Percentiles rank a stretch among this genome's conserved stretches.
Evolutionary conservation across 1,140 invertebrate species (phyloP).

Genomic region (Drosophila lacertosa): DNA sequence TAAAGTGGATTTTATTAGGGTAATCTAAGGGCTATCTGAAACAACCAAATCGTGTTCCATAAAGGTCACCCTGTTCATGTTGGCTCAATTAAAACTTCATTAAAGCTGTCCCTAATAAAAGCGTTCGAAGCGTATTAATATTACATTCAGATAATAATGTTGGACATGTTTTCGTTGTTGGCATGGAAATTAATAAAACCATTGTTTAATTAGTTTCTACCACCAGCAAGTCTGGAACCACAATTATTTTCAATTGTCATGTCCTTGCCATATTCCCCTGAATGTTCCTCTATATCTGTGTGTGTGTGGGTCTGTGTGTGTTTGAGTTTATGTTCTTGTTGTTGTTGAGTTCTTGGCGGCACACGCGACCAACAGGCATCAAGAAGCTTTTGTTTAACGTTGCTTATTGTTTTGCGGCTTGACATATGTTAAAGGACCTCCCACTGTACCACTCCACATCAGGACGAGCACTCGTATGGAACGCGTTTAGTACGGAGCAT

Average conservation of each 20-base stretch:
- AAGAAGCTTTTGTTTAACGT: slow-evolving; percentile 57
- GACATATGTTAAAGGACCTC: slow-evolving; percentile 60
- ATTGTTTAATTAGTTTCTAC: slow-evolving; percentile 4
- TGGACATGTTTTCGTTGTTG: neutral
- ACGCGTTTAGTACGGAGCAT: slow-evolving; percentile 18
- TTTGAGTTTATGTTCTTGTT: slow-evolving; percentile 17
- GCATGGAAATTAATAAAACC: neutral
- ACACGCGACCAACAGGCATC: slow-evolving; percentile 46
- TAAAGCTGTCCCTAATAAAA: too few relatives aligned
- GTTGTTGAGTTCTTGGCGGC: slow-evolving; percentile 32
- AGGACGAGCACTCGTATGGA: neutral
- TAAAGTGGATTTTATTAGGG: too few relatives aligned
- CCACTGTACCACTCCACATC: neutral
- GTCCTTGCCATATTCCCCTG: neutral
- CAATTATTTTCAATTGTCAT: slow-evolving; percentile 30
- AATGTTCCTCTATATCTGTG: neutral
- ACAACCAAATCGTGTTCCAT: too few relatives aligned
- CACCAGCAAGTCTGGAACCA: slow-evolving; percentile 24
- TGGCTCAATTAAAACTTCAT: neutral
- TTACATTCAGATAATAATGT: too few relatives aligned
- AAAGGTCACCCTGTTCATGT: too few relatives aligned
- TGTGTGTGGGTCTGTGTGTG: neutral
- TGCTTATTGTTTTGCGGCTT: slow-evolving; percentile 61
- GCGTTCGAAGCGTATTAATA: too few relatives aligned
- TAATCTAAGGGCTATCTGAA: too few relatives aligned